Evolutionary conservation across 1,140 invertebrate genomes (phyloP), one percentile per base, ranked within the genome.

Genomic region (Vollenhovia emeryi): DNA sequence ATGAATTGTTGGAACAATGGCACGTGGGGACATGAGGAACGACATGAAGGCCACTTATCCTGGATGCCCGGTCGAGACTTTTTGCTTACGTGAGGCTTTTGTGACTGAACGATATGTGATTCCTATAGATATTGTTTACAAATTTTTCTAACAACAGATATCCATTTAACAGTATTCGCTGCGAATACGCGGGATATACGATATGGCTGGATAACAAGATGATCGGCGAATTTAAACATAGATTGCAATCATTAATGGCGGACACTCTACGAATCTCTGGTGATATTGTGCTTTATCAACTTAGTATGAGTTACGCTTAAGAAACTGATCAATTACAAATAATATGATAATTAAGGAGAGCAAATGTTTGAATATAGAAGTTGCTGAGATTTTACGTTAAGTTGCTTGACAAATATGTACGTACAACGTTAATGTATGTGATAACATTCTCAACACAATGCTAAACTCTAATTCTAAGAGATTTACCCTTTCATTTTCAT

Each of bases 1-100:
- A 93, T 95, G 92, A 95, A 95, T 86, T 93, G 92, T 68, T 95
- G 94, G 93, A 86, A 79, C 6, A 91, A 94, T 68, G 95, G 94
- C 6, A 80, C 74, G 6, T 95, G 95, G 95, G 91, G 87, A 64
- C 85, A 86, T n/a, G 95, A 95, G 78, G 93, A 95, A 73, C 89
- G 94, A 85, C 94, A 95, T 50, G 90, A 93, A 11, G 93, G 93
- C 27, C 91, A 94, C 6, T 91, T 94, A 48, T 92, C 91, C 21
- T 95, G 94, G 94, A 92, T 91, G 86, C 94, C 94, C 6, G 94
- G 94, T n/a, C 87, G 94, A 78, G 92, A 94, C 43, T 95, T 95
- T 79, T 85, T 94, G 57, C 79, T 95, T 15, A 93, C 90, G 94
- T 95, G 93, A 92, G 84, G 48, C 66, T 15, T 73, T 73, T 73